Percentiles rank a stretch among this genome's conserved stretches.
Evolutionary conservation across 2,888 invertebrate genomes (phyloP).

Genomic region (Agonopterix subpropinquella): DNA sequence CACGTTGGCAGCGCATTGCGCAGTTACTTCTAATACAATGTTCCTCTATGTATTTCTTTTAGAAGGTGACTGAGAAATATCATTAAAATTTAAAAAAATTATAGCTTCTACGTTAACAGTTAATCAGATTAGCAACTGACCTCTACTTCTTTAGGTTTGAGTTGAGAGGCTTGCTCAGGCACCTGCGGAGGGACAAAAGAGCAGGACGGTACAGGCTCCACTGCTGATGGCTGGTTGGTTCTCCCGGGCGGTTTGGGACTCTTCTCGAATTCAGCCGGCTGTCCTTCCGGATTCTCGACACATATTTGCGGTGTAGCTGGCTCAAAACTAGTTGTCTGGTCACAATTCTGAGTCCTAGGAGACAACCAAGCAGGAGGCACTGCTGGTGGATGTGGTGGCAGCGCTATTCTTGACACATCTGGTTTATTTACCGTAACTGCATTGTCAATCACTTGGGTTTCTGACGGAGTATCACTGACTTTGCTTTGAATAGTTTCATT

Average conservation of each 20-base stretch:
- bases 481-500: slow-evolving; percentile 17
- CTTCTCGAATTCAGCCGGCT: slow-evolving; percentile 29
- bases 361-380: slow-evolving; percentile 63
- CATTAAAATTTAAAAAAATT: neutral
- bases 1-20: slow-evolving; percentile 50
- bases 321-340: slow-evolving; percentile 13
- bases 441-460: slow-evolving; percentile 19
- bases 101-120: neutral
- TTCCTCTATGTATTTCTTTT: slow-evolving; percentile 12
- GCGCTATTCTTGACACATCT: slow-evolving; percentile 13
- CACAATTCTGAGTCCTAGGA: slow-evolving; percentile 26
- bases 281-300: slow-evolving; percentile 44
- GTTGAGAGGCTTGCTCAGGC: slow-evolving; percentile 32
- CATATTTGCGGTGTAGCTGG: slow-evolving; percentile 47
- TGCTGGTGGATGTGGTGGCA: slow-evolving; percentile 53
- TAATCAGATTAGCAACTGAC: slow-evolving; percentile 35
- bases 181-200: slow-evolving; percentile 41
- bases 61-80: neutral
- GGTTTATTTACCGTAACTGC: slow-evolving; percentile 19
- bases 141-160: slow-evolving; percentile 69
- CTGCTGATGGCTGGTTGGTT: slow-evolving; percentile 22
- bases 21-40: slow-evolving; percentile 35
- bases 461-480: slow-evolving; percentile 17
- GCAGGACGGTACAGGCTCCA: slow-evolving; percentile 58
- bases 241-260: slow-evolving; percentile 29